Base-by-base conservation (phyloP, 2,113 vertebrate species). In the Stegastes partitus region DNA sequence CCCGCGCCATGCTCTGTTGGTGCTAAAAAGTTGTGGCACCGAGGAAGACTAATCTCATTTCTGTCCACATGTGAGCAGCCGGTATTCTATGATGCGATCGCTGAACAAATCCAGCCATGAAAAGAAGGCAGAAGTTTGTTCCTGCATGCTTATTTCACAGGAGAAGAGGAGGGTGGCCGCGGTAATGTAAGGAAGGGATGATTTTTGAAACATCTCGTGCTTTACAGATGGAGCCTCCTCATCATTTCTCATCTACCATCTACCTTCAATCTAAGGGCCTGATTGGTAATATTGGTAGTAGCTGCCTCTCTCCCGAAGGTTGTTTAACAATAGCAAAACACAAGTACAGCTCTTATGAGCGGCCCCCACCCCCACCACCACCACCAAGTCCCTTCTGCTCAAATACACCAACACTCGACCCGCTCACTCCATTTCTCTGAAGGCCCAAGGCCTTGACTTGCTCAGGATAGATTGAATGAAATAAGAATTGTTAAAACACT, bases 301-400 rank as follows among this genome's bases (percentile, higher is more conserved):
- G 59, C 71, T 49, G 73, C 53, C 31, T 72, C 81, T 81, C 21
- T 79, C 49, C 58, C 55, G 75, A 89, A 91, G 88, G 91, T 83
- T 86, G 73, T 90, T 90, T 79, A 87, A 91, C 86, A 92, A 89
- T 76, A 1, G 51, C n/a, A 86, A 87, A 79, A 78, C 70, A 79
- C 74, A 78, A 83, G 64, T 66, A 55, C 55, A 68, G 57, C 90
- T 75, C 53, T 74, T 77, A 65, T 34, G 19, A 77, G 45, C 47
- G 28, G 47, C 61, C 23, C 12, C 19, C 28, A 47, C 7, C 49
- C 1, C 45, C 50, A 23, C 4, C 1, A 7, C 26, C 45, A 5
- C 12, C n/a, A n/a, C 18, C 51, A 47, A 28, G n/a, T 78, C 34
- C 42, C 37, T 28, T 45, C 31, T 71, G 39, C 68, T 82, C 37